A percentile compares a stretch with the other conserved stretches of the same genome.
These are phyloP conservation scores for Hypomesus transpacificus DNA, from an alignment of 2,113 vertebrate species.

Conservation along the genomic window DNA sequence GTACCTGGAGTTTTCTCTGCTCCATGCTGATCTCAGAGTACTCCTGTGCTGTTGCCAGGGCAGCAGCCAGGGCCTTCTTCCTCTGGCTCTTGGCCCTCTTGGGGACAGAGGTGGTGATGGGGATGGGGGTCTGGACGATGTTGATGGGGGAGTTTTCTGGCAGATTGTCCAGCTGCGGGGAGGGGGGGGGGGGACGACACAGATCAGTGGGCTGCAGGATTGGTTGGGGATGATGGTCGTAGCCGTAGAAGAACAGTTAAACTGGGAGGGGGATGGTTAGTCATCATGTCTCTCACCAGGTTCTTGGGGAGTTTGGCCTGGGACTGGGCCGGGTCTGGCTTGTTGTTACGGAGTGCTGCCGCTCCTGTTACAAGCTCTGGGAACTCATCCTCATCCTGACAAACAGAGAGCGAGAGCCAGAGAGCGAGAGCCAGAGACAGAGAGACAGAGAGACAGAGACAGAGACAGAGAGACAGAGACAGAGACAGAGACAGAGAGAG, in stretches of 20 bases:
- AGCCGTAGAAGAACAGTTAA: not conserved
- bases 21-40: constrained; percentile 99
- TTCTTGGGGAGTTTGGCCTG: constrained; percentile 86
- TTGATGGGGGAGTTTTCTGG: constrained; percentile 97
- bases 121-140: constrained; percentile 97
- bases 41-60: constrained; percentile 93
- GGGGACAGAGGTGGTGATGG: constrained; percentile 95
- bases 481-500: constrained; percentile 5
- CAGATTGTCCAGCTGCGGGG: constrained; percentile 85
- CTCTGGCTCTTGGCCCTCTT: constrained; percentile 98
- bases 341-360: constrained; percentile 64
- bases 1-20: constrained; percentile 93
- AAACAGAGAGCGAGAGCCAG: constrained; percentile 12
- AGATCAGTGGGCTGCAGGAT: not conserved
- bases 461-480: no score
- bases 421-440: not conserved
- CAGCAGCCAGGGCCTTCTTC: constrained; percentile 96
- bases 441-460: not conserved
- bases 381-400: constrained; percentile 91
- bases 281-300: constrained; percentile 71
- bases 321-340: constrained; percentile 78
- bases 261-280: not conserved
- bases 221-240: not conserved
- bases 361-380: constrained; percentile 81
- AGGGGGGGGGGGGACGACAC: constrained; percentile 1